Conservation (phyloP, 2,797 vertebrate species). For the Leptatherina wallacei region DNA sequence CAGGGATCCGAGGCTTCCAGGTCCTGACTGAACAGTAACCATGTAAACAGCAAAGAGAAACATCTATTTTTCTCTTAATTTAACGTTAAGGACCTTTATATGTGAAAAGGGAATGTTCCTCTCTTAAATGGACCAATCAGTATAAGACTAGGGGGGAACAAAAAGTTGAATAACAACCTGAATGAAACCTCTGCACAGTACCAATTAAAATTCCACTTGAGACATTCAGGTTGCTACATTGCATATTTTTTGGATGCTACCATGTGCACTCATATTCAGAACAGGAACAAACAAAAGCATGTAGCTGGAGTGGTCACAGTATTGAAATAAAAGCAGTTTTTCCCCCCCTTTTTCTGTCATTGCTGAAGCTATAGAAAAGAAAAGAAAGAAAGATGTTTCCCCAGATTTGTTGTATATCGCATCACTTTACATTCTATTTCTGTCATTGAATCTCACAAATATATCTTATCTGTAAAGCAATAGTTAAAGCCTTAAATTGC, state of each 20-base stretch:
- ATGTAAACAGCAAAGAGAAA: slow-evolving; percentile 5
- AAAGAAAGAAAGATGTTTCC: not conserved
- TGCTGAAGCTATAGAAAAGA: slow-evolving; percentile 8
- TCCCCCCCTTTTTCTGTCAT: not conserved
- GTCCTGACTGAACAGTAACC: slow-evolving; percentile 19
- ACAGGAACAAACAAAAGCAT: slow-evolving; percentile 7
- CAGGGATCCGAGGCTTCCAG: slow-evolving; percentile 15
- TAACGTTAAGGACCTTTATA: not conserved
- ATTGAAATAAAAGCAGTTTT: slow-evolving; percentile 6
- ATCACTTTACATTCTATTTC: not conserved
- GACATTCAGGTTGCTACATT: slow-evolving; percentile 16
- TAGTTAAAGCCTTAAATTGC: not conserved
- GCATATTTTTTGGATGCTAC: slow-evolving; percentile 22
- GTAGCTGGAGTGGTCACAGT: not conserved
- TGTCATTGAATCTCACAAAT: not conserved
- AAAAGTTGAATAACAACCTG: slow-evolving; percentile 10
- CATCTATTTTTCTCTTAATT: slow-evolving; percentile 3
- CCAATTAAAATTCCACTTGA: slow-evolving; percentile 64
- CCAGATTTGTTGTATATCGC: not conserved
- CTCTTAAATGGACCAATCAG: not conserved
- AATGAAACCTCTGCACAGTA: not conserved
- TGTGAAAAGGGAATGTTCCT: not conserved
- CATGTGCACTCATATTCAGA: slow-evolving; percentile 6
- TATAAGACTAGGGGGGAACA: not conserved
- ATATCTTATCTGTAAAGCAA: not conserved